Base-by-base conservation (phyloP, 2,888 invertebrate genomes). In the Chydorus sphaericus region DNA sequence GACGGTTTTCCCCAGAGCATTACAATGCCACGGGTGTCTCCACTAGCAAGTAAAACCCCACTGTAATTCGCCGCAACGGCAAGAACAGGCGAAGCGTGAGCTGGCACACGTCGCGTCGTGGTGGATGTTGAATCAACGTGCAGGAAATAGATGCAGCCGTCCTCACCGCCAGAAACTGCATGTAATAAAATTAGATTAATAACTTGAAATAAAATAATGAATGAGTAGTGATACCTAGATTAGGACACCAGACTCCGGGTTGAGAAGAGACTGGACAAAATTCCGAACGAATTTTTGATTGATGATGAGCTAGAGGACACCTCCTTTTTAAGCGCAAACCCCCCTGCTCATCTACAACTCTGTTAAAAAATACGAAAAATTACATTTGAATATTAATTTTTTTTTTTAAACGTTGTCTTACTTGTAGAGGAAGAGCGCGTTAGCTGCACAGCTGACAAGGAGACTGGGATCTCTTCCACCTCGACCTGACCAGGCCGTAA, bases 11-110 rank as follows among this genome's bases (percentile, higher is more conserved):
- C 36, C 85, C 85, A 85, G 57, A 85, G 77, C 65, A 85, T 85
- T 61, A 85, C 81, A 58, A 84, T 77, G 1, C 85, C 89, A 62
- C 84, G 79, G 54, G 82, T 74, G 74, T 90, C 90, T 67, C 85
- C 85, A 30, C 86, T 85, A 37, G 89, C 89, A 59, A 90, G 73
- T 61, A 88, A 74, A 65, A 85, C 84, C 73, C 90, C 89, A 69
- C 89, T 86, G 71, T 86, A 86, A 71, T 88, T 89, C 70, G 90
- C 89, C 62, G 83, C 82, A 29, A 89, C 82, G 54, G 87, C 85
- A 20, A 88, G 71, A 54, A 88, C 85, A 0, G 88, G 81, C n/a
- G 81, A 79, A 2, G 86, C 82, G 70, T 90, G 90, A 7, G 88
- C 85, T 70, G 79, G 75, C 14, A 81, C 70, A 65, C 77, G 75